Evolutionary conservation across 2,797 vertebrate genomes (phyloP).

Genomic region (Lindbergichthys nudifrons): DNA sequence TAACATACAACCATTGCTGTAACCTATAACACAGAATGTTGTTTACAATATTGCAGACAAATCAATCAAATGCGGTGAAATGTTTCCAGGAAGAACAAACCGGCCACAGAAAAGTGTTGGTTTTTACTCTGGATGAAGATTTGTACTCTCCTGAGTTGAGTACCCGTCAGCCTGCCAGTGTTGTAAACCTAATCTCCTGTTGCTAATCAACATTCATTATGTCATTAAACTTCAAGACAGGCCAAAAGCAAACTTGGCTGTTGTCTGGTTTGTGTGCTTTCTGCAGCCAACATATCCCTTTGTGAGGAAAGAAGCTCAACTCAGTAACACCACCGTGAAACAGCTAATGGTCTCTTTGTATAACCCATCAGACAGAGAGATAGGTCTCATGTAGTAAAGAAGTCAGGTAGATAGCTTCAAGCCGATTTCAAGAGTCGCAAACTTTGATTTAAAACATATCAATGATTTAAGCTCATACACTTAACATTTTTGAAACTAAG

Average conservation of each 20-base stretch:
- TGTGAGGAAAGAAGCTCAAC: background rate
- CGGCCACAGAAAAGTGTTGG: background rate
- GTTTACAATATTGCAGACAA: background rate
- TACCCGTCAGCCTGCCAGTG: background rate
- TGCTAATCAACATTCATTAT: background rate
- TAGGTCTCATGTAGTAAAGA: background rate
- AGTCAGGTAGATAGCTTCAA: background rate
- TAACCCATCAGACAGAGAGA: background rate
- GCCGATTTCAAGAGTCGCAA: background rate
- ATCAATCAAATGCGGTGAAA: background rate
- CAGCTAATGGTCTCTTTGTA: background rate
- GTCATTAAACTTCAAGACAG: background rate
- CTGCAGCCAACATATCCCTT: background rate
- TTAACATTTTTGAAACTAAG: background rate
- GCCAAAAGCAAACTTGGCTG: background rate
- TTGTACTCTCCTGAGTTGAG: background rate
- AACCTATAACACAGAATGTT: background rate
- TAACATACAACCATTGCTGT: background rate
- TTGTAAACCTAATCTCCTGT: slow-evolving; percentile 3
- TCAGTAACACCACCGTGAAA: background rate
- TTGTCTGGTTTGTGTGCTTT: background rate
- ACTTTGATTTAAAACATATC: background rate
- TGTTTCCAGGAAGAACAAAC: too few species aligned
- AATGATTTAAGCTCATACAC: background rate
- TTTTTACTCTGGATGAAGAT: background rate